Evolutionary conservation across 2,113 vertebrate species (phyloP).

Genomic region (Amphiprion percula): DNA sequence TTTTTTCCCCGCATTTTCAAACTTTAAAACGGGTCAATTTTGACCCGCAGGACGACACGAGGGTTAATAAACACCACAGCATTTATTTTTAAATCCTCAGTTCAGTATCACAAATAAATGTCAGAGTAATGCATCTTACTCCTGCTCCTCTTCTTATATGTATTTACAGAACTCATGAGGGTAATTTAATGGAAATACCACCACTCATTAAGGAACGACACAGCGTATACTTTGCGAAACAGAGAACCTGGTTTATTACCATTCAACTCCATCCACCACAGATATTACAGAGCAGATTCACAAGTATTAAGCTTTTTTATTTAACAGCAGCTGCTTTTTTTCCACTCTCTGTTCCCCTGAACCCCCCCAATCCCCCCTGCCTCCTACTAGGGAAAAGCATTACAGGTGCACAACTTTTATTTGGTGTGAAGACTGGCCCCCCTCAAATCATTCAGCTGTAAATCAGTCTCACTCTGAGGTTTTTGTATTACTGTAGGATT

Average conservation of each 20-base stretch:
- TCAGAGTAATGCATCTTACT: background rate
- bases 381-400: slow-evolving; percentile 72
- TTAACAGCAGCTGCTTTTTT: slow-evolving; percentile 84
- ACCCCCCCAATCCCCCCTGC: slow-evolving; percentile 30
- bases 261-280: slow-evolving; percentile 87
- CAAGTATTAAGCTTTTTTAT: slow-evolving; percentile 85
- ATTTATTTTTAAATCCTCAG: too few relatives aligned
- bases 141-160: background rate
- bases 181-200: slow-evolving; percentile 3
- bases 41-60: too few relatives aligned
- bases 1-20: too few relatives aligned
- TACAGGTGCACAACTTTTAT: slow-evolving; percentile 77
- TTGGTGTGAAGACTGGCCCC: slow-evolving; percentile 82
- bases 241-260: slow-evolving; percentile 88
- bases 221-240: slow-evolving; percentile 80
- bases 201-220: slow-evolving; percentile 50
- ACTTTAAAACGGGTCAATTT: too few relatives aligned
- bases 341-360: slow-evolving; percentile 62
- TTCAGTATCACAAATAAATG: too few relatives aligned
- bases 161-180: too few relatives aligned
- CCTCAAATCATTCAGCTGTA: slow-evolving; percentile 65
- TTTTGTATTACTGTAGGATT: slow-evolving; percentile 66
- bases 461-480: slow-evolving; percentile 65
- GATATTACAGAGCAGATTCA: slow-evolving; percentile 88
- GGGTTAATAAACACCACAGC: too few relatives aligned